A percentile compares a stretch with the other conserved stretches of the same genome.
Evolutionary conservation across 2,888 invertebrate species (phyloP).

Genomic region (Orthosia gothica): DNA sequence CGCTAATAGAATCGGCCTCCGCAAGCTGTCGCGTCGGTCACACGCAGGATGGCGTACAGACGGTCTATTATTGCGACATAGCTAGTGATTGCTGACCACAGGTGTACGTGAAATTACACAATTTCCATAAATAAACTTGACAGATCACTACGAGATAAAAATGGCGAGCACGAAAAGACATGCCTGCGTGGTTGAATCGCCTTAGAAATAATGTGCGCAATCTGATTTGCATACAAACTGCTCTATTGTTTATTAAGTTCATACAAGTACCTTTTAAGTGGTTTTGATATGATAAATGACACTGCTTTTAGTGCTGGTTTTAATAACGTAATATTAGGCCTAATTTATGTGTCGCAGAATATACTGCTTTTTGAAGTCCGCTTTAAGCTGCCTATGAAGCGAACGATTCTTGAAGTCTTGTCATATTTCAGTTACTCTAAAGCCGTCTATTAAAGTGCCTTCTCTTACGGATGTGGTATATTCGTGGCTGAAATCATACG

Average conservation of each 20-base stretch:
- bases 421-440: background rate
- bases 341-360: slow-evolving; percentile 30
- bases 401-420: background rate
- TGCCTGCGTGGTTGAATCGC: slow-evolving; percentile 40
- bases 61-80: slow-evolving; percentile 67
- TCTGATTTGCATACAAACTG: slow-evolving; percentile 73
- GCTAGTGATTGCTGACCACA: slow-evolving; percentile 62
- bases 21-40: slow-evolving; percentile 55
- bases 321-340: slow-evolving; percentile 29
- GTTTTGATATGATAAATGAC: slow-evolving; percentile 58
- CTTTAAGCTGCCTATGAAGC: too few relatives aligned
- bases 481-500: background rate
- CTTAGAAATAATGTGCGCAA: slow-evolving; percentile 61
- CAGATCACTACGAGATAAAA: slow-evolving; percentile 55
- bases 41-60: slow-evolving; percentile 48
- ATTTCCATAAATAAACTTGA: slow-evolving; percentile 63
- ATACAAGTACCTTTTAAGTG: slow-evolving; percentile 48
- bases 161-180: slow-evolving; percentile 46
- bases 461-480: background rate
- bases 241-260: slow-evolving; percentile 70
- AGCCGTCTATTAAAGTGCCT: background rate
- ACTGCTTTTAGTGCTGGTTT: slow-evolving; percentile 34
- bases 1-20: slow-evolving; percentile 77
- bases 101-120: slow-evolving; percentile 52
- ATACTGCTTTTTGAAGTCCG: background rate